Base-by-base conservation (phyloP, 2,113 vertebrate species). In the Ochotona curzoniae region DNA sequence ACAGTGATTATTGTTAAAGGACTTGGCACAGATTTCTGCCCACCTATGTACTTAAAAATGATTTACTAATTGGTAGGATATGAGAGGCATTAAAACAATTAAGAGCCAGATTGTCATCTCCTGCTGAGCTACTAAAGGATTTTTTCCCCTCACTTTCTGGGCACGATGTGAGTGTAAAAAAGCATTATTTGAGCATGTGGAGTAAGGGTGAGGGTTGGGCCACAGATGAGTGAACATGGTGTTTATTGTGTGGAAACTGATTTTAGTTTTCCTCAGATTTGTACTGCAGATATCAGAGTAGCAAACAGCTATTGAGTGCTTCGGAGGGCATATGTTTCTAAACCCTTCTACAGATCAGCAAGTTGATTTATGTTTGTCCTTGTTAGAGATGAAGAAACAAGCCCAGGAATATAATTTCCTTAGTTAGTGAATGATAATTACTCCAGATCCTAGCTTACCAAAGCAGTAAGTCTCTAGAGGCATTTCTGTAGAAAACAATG, bases 381-480 rank as follows among this genome's bases (percentile, higher is more conserved):
- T 87, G 90, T 92, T 70, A 80, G 83, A 95, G 83, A 89, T 86
- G 82, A 87, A 66, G 90, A 91, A 93, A 89, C 32, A 89, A 70
- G n/a, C 74, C 51, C 57, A 85, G 26, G 75, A 80, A 73, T 83
- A 51, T 49, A 70, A 90, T 86, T 92, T 79, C 71, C 38, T 89
- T 60, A 69, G 25, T 79, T 32, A 71, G 54, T 89, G 61, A 89
- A 25, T 83, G 54, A 49, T 64, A 93, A 91, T 96, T 84, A 78
- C 44, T 76, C 54, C 51, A 88, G 32, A 93, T 44, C 49, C 75
- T n/a, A 28, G 89, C 61, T 35, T 44, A 73, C 61, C 54, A 82
- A 76, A 86, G 44, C 8, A 70, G 63, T 60, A 82, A 28, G 17
- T 87, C 51, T 82, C 26, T 83, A 87, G 91, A 47, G 54, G 10